Evolutionary conservation across 2,888 invertebrate species (phyloP), one percentile per base, ranked within the genome.

Genomic region (Hecatera dysodea): DNA sequence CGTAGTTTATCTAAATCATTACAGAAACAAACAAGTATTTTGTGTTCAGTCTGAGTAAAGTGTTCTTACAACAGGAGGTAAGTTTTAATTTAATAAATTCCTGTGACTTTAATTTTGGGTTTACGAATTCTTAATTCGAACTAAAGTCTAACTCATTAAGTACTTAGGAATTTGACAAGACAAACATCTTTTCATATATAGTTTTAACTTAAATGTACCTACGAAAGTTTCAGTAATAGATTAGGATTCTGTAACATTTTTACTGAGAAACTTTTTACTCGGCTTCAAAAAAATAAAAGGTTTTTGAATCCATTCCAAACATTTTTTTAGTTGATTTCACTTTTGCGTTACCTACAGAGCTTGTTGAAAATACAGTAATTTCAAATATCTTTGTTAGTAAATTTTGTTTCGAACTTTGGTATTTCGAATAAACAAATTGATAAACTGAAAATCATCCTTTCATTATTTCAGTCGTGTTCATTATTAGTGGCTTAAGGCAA

Each of bases 21-120:
- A 48, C 22, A 55, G 53, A 44, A 55, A 62, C 33, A 42, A 65
- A 65, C 42, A 46, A 57, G 19, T 66, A 48, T 50, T 36, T 29
- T 29, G 17, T 29, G 22, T 61, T 70, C 67, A 73, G 60, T 83
- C 19, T 24, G 33, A 71, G 60, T 75, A 27, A 62, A 46, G 67
- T 69, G 67, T 57, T 74, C 61, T 63, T 52, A 67, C n/a, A 67
- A 69, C 61, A 65, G 72, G 72, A 72, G 74, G 83, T 83, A 72
- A 67, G 62, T 72, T 55, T 27, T 36, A 4, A 19, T 44, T 44
- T 44, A 19, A 27, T 50, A 22, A 50, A 50, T 48, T 48, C 5
- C 15, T 50, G 24, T 15, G 12, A 15, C 22, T 33, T 33, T 33
- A 36, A 36, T 36, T 36, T 36, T 36, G 36, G 11, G 12, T 1